A percentile compares a stretch with the other conserved stretches of the same genome.
phyloP scores from a whole-genome alignment of 1,140 invertebrate genomes.

The Drosophila nasuta region DNA sequence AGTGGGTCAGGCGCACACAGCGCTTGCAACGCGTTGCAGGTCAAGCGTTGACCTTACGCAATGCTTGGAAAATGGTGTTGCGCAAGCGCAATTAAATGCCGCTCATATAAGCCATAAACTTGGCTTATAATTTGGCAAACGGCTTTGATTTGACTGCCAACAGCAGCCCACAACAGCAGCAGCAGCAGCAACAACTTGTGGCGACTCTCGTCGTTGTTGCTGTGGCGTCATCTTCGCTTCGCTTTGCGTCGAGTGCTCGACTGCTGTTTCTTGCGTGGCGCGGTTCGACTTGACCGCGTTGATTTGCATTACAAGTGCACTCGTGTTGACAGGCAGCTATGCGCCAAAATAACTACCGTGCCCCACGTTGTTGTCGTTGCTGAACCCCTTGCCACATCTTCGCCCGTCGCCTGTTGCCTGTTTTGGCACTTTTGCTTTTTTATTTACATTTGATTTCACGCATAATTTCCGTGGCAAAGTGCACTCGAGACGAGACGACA shows the following conservation, averaged over 20 bases:
- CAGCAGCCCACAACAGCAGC: not conserved
- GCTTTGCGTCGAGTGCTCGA: slow-evolving; percentile 9
- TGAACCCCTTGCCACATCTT: too few relatives aligned
- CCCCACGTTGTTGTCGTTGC: slow-evolving; percentile 30
- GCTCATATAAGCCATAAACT: slow-evolving; percentile 60
- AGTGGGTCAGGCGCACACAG: slow-evolving; percentile 53
- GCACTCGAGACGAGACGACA: slow-evolving; percentile 66
- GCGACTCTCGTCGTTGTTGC: slow-evolving; percentile 12
- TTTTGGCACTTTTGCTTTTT: slow-evolving; percentile 50
- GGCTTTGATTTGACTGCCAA: slow-evolving; percentile 38
- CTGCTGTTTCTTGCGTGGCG: slow-evolving; percentile 48
- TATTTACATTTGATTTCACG: slow-evolving; percentile 83
- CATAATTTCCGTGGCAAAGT: slow-evolving; percentile 80
- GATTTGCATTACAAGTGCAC: slow-evolving; percentile 83
- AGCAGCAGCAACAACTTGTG: slow-evolving; percentile 7
- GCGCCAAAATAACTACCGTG: slow-evolving; percentile 84
- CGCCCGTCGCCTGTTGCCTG: not conserved
- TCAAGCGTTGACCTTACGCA: slow-evolving; percentile 71
- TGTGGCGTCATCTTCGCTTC: slow-evolving; percentile 41
- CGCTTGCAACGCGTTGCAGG: slow-evolving; percentile 13
- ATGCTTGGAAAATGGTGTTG: slow-evolving; percentile 32
- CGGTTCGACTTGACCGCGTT: slow-evolving; percentile 75
- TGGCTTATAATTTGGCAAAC: slow-evolving; percentile 76
- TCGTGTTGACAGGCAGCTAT: slow-evolving; percentile 82
- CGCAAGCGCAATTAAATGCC: slow-evolving; percentile 48